These are phyloP conservation scores for Boloria selene DNA, from an alignment of 2,888 invertebrate species.

Conservation along the genomic window DNA sequence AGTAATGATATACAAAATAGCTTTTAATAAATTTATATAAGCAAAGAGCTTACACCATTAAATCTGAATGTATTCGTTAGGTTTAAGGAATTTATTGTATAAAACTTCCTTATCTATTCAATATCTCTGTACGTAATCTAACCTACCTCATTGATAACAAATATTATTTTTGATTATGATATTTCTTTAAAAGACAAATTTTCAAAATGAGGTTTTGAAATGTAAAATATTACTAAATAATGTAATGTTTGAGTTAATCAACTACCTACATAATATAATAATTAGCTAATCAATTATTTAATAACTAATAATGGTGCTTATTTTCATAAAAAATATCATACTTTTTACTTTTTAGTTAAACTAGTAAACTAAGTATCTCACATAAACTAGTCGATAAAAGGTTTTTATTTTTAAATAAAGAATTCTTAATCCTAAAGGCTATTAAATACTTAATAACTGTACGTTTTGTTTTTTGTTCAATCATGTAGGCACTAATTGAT, in stretches of 20 bases:
- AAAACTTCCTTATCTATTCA: conserved; percentile 6
- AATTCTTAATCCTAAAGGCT: too few species aligned
- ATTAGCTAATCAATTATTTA: too few species aligned
- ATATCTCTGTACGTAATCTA: conserved; percentile 17
- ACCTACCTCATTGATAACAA: conserved; percentile 26
- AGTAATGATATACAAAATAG: neutral
- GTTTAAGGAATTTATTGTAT: conserved; percentile 7
- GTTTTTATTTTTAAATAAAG: neutral
- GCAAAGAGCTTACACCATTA: conserved; percentile 21
- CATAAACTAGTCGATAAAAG: neutral
- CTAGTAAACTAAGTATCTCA: too few species aligned
- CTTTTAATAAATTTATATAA: conserved; percentile 6
- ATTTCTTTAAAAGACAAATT: neutral
- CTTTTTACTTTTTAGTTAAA: too few species aligned
- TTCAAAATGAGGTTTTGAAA: neutral
- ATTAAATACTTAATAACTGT: neutral
- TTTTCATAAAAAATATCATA: neutral
- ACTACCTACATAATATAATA: too few species aligned
- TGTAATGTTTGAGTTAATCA: neutral
- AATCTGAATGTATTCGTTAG: conserved; percentile 8
- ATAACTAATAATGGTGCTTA: too few species aligned
- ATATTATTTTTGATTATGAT: neutral
- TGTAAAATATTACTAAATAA: neutral
- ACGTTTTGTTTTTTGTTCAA: neutral
- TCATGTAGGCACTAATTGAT: neutral